Conservation (phyloP, 2,888 invertebrate species). For the Falcaria lacertinaria region DNA sequence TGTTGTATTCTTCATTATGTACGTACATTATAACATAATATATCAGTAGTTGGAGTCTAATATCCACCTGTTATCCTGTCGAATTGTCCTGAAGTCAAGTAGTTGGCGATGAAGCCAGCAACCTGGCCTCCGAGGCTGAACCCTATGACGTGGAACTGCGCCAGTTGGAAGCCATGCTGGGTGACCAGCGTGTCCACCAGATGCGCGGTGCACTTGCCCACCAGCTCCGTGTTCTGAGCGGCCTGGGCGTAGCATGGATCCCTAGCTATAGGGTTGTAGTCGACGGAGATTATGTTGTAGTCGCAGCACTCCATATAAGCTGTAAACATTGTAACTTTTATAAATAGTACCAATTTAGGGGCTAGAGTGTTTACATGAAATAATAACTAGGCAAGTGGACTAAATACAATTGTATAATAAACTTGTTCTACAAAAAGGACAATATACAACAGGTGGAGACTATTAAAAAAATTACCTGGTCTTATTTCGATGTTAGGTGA, state of each 20-base stretch:
- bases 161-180: slow-evolving; percentile 52
- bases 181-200: slow-evolving; percentile 75
- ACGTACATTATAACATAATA: no score
- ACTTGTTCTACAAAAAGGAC: no score
- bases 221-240: slow-evolving; percentile 77
- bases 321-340: slow-evolving; percentile 28
- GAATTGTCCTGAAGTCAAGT: slow-evolving; percentile 61
- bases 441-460: no score
- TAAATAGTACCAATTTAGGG: no score
- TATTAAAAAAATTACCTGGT: slow-evolving; percentile 58
- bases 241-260: slow-evolving; percentile 81
- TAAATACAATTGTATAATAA: no score
- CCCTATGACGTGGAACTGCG: slow-evolving; percentile 80
- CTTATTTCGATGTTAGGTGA: slow-evolving; percentile 81
- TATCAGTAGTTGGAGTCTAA: no score
- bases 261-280: slow-evolving; percentile 79
- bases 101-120: slow-evolving; percentile 74
- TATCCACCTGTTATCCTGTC: slow-evolving; percentile 75
- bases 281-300: slow-evolving; percentile 81
- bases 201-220: slow-evolving; percentile 81
- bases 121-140: slow-evolving; percentile 83
- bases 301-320: slow-evolving; percentile 76
- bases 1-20: no score
- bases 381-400: no score
- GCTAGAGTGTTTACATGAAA: no score